Evolutionary conservation across 2,113 vertebrate species (phyloP).

Genomic region (Callipepla californica): DNA sequence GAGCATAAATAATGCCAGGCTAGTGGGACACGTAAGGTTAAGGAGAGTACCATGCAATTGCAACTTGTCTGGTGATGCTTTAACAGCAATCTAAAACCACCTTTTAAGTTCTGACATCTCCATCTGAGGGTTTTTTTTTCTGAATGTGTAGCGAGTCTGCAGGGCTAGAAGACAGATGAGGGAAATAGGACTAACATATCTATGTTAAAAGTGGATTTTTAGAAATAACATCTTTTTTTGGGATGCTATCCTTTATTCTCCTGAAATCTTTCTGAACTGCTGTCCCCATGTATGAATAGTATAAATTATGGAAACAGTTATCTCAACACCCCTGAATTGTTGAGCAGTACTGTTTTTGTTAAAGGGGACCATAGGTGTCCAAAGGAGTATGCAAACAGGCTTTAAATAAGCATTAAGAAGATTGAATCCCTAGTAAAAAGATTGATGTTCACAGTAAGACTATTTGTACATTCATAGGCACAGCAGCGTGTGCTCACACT

Average conservation of each 20-base stretch:
- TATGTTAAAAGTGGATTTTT: background rate
- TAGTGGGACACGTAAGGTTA: background rate
- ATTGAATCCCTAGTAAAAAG: background rate
- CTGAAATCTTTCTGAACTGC: background rate
- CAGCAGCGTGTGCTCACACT: background rate
- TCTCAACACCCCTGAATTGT: background rate
- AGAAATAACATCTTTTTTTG: background rate
- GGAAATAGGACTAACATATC: background rate
- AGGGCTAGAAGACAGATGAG: background rate
- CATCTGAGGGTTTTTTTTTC: background rate
- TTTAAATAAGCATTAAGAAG: background rate
- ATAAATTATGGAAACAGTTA: background rate
- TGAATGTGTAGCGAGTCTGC: background rate
- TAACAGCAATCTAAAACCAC: background rate
- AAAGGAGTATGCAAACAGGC: background rate
- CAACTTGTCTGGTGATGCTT: background rate
- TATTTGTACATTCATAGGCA: background rate
- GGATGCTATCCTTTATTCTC: background rate
- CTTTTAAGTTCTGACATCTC: background rate
- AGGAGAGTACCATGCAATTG: background rate
- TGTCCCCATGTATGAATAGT: background rate
- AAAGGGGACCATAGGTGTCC: background rate
- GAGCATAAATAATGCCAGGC: background rate
- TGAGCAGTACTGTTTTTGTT: background rate
- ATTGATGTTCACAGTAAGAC: background rate